Percentiles rank a stretch among this genome's conserved stretches.
Conservation (phyloP, 2,113 vertebrate species). For the Myotis lucifugus region DNA sequence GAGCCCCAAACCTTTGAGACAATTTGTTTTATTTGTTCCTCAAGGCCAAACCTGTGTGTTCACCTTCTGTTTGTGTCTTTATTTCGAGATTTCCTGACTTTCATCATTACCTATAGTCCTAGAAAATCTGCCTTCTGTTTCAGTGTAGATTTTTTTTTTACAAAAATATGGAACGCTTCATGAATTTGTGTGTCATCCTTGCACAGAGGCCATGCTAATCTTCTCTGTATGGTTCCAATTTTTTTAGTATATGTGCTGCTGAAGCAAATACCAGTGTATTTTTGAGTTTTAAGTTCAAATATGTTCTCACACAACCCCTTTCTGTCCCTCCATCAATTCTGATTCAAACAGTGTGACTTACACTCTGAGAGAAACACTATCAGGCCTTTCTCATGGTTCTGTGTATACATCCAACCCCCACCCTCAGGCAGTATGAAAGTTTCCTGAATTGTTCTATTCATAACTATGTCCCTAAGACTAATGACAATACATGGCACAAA, state of each 20-base stretch:
- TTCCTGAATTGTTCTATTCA: background rate
- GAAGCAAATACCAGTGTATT: background rate
- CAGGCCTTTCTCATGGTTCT: background rate
- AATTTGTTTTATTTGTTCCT: background rate
- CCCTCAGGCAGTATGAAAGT: background rate
- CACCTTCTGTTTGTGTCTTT: background rate
- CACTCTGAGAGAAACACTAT: background rate
- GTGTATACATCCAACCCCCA: background rate
- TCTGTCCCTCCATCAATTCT: background rate
- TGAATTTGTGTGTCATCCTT: too few species aligned
- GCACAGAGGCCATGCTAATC: too few species aligned
- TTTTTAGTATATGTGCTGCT: too few species aligned
- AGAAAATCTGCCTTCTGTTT: background rate
- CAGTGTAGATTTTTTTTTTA: background rate
- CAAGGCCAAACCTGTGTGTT: background rate
- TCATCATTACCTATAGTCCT: background rate
- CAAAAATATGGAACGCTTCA: too few species aligned
- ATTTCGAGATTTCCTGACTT: background rate
- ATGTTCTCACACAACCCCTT: background rate
- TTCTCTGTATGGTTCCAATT: too few species aligned
- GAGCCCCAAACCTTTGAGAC: background rate
- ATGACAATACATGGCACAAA: background rate
- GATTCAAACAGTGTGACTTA: background rate
- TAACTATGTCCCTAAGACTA: background rate
- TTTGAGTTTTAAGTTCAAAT: background rate